Conservation (phyloP, 2,888 invertebrate genomes). For the Leptinotarsa juncta region DNA sequence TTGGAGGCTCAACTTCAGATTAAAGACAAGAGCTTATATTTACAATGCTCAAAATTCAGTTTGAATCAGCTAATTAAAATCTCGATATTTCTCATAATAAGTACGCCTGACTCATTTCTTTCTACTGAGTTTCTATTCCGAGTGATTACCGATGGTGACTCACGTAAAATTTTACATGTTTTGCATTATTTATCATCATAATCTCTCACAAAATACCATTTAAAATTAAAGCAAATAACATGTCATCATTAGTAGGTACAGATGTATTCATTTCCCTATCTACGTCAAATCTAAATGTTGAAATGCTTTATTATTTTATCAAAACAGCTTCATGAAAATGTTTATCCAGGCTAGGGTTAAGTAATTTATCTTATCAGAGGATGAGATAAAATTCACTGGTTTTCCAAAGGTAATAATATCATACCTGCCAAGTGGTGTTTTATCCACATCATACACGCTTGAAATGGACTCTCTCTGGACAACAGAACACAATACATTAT, state of each 20-base stretch:
- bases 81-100: neutral
- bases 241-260: too few relatives aligned
- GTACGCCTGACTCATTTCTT: neutral
- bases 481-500: constrained; percentile 75
- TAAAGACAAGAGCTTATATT: too few relatives aligned
- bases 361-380: neutral
- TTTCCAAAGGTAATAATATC: constrained; percentile 47
- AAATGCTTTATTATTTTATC: too few relatives aligned
- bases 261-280: too few relatives aligned
- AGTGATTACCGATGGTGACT: neutral
- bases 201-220: neutral
- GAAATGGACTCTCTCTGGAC: constrained; percentile 81
- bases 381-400: too few relatives aligned
- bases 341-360: neutral
- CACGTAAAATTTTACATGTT: neutral
- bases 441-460: constrained; percentile 83
- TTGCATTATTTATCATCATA: neutral
- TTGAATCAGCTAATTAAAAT: too few relatives aligned
- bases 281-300: too few relatives aligned
- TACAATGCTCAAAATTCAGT: too few relatives aligned
- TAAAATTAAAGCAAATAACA: too few relatives aligned
- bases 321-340: too few relatives aligned
- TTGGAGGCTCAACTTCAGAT: too few relatives aligned
- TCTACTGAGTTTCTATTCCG: neutral
- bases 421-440: constrained; percentile 88